A percentile compares a stretch with the other conserved stretches of the same genome.
Conservation (phyloP, 1,140 invertebrate species). For the Formica exsecta region DNA sequence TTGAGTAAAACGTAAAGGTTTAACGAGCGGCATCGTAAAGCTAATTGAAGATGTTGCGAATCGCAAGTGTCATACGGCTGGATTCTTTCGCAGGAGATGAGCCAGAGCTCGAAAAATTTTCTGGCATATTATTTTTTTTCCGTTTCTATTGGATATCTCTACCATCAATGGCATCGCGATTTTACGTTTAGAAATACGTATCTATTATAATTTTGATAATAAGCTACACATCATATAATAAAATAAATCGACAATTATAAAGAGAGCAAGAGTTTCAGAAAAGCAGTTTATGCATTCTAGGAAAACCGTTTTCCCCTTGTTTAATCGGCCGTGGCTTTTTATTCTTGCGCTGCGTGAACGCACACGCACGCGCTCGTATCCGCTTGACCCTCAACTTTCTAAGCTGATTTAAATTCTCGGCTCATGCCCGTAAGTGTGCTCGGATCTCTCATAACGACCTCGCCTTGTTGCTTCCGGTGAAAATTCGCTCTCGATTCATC, state of each 20-base stretch:
- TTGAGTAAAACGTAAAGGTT: conserved; percentile 80
- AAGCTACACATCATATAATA: not conserved
- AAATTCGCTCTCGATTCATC: conserved; percentile 36
- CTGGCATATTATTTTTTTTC: not conserved
- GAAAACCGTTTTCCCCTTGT: not conserved
- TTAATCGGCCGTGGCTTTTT: not conserved
- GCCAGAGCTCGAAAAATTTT: not conserved
- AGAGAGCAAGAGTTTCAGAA: not conserved
- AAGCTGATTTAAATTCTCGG: conserved; percentile 80
- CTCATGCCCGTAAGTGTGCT: conserved; percentile 66
- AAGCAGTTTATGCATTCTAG: not conserved
- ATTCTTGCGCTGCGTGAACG: conserved; percentile 1
- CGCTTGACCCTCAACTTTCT: conserved; percentile 81
- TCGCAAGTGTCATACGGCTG: not conserved
- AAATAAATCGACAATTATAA: not conserved
- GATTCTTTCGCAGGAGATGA: not conserved
- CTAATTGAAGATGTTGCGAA: conserved; percentile 73
- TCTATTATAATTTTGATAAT: not conserved
- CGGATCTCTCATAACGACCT: conserved; percentile 58
- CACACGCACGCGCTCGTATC: conserved; percentile 60
- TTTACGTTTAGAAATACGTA: not conserved
- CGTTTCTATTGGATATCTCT: not conserved
- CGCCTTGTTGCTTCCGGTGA: conserved; percentile 58
- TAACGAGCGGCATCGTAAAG: conserved; percentile 78
- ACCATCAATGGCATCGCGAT: not conserved